Base-by-base conservation (phyloP, 2,888 invertebrate genomes). In the Cerastis leucographa region DNA sequence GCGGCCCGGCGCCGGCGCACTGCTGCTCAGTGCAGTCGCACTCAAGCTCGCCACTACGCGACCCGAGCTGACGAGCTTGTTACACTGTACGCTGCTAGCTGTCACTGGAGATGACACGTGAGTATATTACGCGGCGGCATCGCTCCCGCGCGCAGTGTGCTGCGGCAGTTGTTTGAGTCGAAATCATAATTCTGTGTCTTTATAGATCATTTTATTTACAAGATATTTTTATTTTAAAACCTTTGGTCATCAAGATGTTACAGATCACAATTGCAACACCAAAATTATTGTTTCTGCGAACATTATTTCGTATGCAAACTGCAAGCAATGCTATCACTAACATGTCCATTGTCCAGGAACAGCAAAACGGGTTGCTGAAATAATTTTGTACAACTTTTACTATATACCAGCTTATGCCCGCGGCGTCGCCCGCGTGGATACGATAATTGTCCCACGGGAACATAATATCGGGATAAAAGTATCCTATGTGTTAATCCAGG, bases 11-110 rank as follows among this genome's bases (percentile, higher is more conserved):
- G 78, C 81, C 1, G 72, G 67, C 11, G 81, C 97, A 62, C 95
- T 98, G 71, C 94, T 98, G 78, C 94, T 98, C 29, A 98, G 98
- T 90, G 97, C 97, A 2, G 97, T 98, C 79, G 97, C 98, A 62
- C 94, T 98, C 40, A 95, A 97, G 0, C 94, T 98, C 56, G 98
- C 98, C 0, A 93, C 92, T 76, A 97, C 97, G 5, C 94, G 97
- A 51, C 88, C 87, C 0, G 93, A 95, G 67, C 92, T 98, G 40
- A 95, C 97, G 68, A 91, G 93, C 4, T 93, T 98, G 70, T 91
- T 97, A n/a, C 91, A 91, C 4, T 93, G 94, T 69, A 98, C 98
- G 0, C 94, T 99, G 70, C 92, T 98, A 68, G 89, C 88, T 8
- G 84, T 89, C 46, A 88, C 88, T 6, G 85, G 81, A 0, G 76